Conservation (phyloP, 2,113 vertebrate species). For the Microtus montanus region DNA sequence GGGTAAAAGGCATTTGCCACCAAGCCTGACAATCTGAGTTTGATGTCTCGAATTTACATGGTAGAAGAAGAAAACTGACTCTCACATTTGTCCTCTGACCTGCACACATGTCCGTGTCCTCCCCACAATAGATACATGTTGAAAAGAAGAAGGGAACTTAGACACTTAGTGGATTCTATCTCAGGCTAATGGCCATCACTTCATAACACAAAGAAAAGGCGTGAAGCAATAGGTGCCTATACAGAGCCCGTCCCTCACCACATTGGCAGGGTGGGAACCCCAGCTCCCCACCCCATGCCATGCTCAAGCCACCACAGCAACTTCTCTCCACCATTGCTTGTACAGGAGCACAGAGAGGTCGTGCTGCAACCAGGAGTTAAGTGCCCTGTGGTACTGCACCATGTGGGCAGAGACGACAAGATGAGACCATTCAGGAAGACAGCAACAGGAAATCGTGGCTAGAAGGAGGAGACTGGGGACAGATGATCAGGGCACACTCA, state of each 20-base stretch:
- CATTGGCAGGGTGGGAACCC: neutral
- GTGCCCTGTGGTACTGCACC: neutral
- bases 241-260: neutral
- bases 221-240: neutral
- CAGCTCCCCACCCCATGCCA: neutral
- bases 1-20: neutral
- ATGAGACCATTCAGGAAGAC: neutral
- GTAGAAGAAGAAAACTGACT: neutral
- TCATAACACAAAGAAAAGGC: neutral
- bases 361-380: neutral
- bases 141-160: conserved; percentile 17
- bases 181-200: neutral
- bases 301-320: neutral
- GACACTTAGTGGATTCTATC: neutral
- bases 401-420: neutral
- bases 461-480: neutral
- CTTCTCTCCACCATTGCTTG: neutral
- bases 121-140: neutral
- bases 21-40: neutral
- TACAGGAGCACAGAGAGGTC: neutral
- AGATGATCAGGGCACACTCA: neutral
- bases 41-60: neutral
- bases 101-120: neutral
- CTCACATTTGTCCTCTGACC: neutral
- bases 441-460: neutral